Base-by-base conservation (phyloP, 2,888 invertebrate species). In the Ellobium chinense region DNA sequence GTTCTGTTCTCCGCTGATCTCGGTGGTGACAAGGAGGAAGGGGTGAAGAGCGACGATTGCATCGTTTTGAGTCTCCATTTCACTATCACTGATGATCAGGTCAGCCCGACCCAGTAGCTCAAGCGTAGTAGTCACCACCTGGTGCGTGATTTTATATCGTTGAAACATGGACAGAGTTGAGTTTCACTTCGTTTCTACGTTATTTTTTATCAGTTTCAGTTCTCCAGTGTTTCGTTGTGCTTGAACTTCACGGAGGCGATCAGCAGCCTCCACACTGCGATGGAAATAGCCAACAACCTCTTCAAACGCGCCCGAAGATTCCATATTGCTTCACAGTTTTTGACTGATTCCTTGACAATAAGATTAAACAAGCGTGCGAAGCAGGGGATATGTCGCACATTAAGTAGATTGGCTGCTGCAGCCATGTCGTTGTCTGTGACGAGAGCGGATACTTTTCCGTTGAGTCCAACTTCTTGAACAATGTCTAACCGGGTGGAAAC, bases 151-250 rank as follows among this genome's bases (percentile, higher is more conserved):
- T 4, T n/a, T 5, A 31, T 65, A 65, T 18, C 65, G 65, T 12
- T 29, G 65, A 31, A 65, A 31, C 65, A 65, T 65, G 29, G 12
- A 12, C 65, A 65, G n/a, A 14, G 65, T 65, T n/a, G 65, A 65
- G 65, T 29, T 65, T 31, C 65, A 65, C 31, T 31, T 65, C 29
- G 27, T 65, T 29, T 65, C 65, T 14, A 65, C 65, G 29, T 65
- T 31, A 31, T 27, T 65, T n/a, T n/a, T n/a, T 4, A 65, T 31
- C 29, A 65, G 65, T 29, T 65, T 65, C 29, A 27, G 31, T 31
- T 65, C 9, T 12, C 29, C 29, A 12, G 12, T 12, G 29, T 29
- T 29, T n/a, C 29, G 18, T 31, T 65, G 65, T 31, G 29, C 29
- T 31, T 65, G 65, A 29, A 29, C 27, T 65, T 65, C 65, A 12